A percentile compares a stretch with the other conserved stretches of the same genome.
These are phyloP conservation scores for Sorex fumeus DNA, from an alignment of 2,113 vertebrate species.

Conservation along the genomic window DNA sequence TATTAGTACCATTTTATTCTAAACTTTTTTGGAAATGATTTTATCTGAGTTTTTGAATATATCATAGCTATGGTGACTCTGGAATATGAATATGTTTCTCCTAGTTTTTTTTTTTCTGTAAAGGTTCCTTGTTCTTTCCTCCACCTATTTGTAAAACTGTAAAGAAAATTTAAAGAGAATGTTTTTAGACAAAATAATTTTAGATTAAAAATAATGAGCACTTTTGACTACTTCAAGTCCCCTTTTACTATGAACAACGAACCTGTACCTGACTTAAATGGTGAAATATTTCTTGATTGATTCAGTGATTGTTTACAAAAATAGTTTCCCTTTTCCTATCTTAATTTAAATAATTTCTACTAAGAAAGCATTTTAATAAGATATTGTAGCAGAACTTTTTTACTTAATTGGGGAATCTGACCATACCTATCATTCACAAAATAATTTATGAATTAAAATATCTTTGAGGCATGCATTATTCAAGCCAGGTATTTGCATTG, in stretches of 20 bases:
- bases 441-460: constrained; percentile 68
- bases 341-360: constrained; percentile 32
- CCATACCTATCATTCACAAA: constrained; percentile 40
- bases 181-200: constrained; percentile 30
- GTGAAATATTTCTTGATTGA: constrained; percentile 34
- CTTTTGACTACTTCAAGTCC: background rate
- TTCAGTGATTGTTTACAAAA: constrained; percentile 44
- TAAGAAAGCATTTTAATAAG: constrained; percentile 49
- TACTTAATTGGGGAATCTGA: constrained; percentile 20
- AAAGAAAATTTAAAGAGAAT: constrained; percentile 34
- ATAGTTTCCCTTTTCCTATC: background rate
- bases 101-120: background rate
- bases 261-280: background rate
- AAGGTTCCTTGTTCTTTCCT: background rate
- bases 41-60: background rate
- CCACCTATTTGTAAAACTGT: constrained; percentile 18
- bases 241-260: background rate
- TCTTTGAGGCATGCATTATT: constrained; percentile 57
- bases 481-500: constrained; percentile 57
- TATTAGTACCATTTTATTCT: background rate
- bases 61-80: background rate
- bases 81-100: constrained; percentile 8
- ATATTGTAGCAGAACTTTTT: constrained; percentile 64
- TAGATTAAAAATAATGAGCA: background rate
- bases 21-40: constrained; percentile 40